Conservation (phyloP, 1,140 invertebrate species). For the Pteromalus puparum region DNA sequence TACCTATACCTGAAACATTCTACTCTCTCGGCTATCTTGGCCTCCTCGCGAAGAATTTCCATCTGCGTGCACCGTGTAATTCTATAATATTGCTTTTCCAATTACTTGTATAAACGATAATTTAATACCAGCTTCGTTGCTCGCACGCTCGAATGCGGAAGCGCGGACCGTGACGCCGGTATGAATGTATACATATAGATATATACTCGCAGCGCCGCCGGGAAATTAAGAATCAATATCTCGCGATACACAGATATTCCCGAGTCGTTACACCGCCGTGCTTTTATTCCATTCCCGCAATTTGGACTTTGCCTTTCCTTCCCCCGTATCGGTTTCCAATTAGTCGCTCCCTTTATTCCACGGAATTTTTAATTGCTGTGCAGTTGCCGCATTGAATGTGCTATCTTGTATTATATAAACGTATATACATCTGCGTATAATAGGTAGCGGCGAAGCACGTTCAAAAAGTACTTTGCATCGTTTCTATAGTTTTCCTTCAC, state of each 20-base stretch:
- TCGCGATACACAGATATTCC: neutral
- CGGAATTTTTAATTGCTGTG: neutral
- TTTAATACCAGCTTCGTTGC: neutral
- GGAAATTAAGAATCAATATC: constrained; percentile 1
- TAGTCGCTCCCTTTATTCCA: neutral
- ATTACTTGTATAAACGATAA: neutral
- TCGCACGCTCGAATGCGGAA: neutral
- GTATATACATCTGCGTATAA: neutral
- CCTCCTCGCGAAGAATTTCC: no score
- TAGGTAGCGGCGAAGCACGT: neutral
- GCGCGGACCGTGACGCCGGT: neutral
- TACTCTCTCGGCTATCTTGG: no score
- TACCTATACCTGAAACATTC: no score
- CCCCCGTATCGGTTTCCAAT: neutral
- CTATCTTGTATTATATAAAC: neutral
- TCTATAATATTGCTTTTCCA: neutral
- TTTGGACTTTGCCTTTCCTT: neutral
- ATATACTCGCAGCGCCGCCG: no score
- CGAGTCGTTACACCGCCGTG: neutral
- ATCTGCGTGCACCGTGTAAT: no score
- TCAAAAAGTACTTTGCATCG: neutral
- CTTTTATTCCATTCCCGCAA: neutral
- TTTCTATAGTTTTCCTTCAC: neutral
- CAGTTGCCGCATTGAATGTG: no score
- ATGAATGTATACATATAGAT: no score